Conservation (phyloP, 2,888 invertebrate species). For the Himalopsyche kuldschensis region DNA sequence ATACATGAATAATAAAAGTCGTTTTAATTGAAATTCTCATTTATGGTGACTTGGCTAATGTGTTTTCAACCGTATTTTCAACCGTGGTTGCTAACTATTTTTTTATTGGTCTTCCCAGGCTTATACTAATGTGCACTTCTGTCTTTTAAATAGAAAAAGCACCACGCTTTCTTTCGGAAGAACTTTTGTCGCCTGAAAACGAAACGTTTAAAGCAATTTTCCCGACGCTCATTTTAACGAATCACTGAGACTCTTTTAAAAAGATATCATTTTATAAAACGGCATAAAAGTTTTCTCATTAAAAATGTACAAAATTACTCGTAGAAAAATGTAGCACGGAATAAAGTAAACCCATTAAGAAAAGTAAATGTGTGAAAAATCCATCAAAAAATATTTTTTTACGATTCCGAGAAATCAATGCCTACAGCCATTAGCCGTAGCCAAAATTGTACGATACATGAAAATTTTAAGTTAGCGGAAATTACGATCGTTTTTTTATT, state of each 20-base stretch:
- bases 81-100: neutral
- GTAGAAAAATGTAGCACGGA: neutral
- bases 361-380: neutral
- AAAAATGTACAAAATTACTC: conserved; percentile 25
- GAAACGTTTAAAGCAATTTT: neutral
- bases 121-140: neutral
- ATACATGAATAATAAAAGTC: no score
- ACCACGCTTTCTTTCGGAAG: neutral
- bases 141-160: neutral
- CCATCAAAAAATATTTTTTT: neutral
- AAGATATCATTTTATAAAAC: neutral
- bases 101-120: neutral
- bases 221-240: neutral
- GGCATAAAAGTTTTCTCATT: conserved; percentile 28
- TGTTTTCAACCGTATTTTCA: no score
- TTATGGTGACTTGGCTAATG: neutral
- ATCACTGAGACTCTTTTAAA: neutral
- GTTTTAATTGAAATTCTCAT: no score
- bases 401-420: no score
- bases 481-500: no score
- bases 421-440: no score
- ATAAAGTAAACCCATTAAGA: neutral
- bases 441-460: no score
- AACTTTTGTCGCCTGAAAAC: neutral
- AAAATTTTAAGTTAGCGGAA: no score